Conservation (phyloP, 2,888 invertebrate genomes). For the Clunio marinus region DNA sequence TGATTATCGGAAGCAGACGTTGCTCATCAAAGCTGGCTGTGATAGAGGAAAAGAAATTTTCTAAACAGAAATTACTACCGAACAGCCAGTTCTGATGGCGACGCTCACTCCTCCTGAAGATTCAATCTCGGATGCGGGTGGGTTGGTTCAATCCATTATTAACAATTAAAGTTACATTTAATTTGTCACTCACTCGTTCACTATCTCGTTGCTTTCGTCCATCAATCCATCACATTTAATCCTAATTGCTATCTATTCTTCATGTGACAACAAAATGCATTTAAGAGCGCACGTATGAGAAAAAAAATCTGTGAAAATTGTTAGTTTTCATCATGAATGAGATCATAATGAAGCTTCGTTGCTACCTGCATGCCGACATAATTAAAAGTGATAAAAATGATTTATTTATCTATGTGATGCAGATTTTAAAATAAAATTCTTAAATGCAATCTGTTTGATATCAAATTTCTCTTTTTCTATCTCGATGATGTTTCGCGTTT, state of each 20-base stretch:
- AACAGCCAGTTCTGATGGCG: conserved; percentile 39
- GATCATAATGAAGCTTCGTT: too few relatives aligned
- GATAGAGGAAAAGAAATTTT: conserved; percentile 26
- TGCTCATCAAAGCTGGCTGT: conserved; percentile 40
- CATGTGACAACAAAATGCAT: not conserved
- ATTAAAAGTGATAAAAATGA: conserved; percentile 36
- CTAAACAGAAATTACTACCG: conserved; percentile 20
- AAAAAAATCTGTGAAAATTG: too few relatives aligned
- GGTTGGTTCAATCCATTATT: not conserved
- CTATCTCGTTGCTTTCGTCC: too few relatives aligned
- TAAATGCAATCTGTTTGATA: too few relatives aligned
- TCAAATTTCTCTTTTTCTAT: too few relatives aligned
- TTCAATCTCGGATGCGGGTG: not conserved
- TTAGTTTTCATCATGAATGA: too few relatives aligned
- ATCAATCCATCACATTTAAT: conserved; percentile 21
- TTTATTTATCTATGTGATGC: not conserved
- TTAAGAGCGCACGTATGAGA: too few relatives aligned
- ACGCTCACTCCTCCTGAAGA: not conserved
- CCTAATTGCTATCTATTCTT: not conserved
- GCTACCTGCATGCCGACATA: conserved; percentile 29
- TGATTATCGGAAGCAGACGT: conserved; percentile 12
- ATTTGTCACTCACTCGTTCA: conserved; percentile 6
- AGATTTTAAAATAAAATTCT: not conserved
- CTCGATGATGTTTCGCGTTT: too few relatives aligned
- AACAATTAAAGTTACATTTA: not conserved